Evolutionary conservation across 1,140 invertebrate genomes (phyloP), one percentile per base, ranked within the genome.

Genomic region (Forficula auricularia): DNA sequence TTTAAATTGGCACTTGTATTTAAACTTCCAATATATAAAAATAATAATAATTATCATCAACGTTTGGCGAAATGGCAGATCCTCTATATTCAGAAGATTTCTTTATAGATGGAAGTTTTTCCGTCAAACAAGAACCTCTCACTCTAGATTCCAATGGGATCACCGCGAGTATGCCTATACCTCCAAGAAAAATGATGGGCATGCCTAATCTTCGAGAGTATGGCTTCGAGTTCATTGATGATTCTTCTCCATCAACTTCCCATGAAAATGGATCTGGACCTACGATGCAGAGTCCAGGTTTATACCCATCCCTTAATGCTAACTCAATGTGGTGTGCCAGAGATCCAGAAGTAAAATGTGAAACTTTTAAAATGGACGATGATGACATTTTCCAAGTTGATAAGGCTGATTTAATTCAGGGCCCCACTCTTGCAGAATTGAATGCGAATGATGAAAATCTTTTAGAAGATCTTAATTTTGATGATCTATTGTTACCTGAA

Each of bases 361-460:
- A 48, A 2, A 60, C 72, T 3, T 74, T 79, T 37, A 78, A 73
- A 58, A 78, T 83, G 70, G 82, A 86, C 51, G 82, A 87, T 52
- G 82, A 88, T 56, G 83, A 87, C 55, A 85, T 88, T 48, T 86
- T 87, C 56, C 82, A 86, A 67, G 80, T 87, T 32, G 83, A 89
- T 57, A 84, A 86, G 61, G 75, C 78, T 34, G 83, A 88, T 63
- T 67, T 88, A 19, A 76, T 84, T 50, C 63, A 68, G 54, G 82
- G 81, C 1, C 83, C 85, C 1, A 91, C 85, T 43, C 61, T 92
- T 34, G 82, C 85, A 0, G 84, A 90, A 59, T 61, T 92, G 8
- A 88, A 88, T 62, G 79, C 79, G 18, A 82, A 85, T 54, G 81
- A 82, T 54, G 81, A 87, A 45, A 82, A 78, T 14, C 63, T 84